phyloP scores from a whole-genome alignment of 23 tunicate species.

The Oikopleura vanhoeffeni region DNA sequence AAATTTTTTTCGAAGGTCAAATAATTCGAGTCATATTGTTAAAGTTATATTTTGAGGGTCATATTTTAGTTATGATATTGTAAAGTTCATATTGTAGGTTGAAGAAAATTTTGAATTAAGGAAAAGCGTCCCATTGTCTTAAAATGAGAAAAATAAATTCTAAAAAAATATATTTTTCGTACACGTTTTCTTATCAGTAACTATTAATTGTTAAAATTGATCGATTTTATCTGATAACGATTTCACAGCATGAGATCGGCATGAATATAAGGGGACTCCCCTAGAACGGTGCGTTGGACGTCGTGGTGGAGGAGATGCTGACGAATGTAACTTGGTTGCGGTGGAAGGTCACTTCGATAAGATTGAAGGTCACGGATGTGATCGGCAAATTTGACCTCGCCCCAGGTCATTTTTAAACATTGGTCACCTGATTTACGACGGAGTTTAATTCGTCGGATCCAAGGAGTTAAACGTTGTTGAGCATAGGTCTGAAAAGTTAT shows the following conservation, averaged over 20 bases:
- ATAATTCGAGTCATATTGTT: too few relatives aligned
- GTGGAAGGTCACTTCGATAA: neutral
- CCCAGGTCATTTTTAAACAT: conserved; percentile 73
- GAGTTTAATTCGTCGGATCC: conserved; percentile 67
- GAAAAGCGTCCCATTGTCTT: neutral
- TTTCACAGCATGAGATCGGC: conserved; percentile 11
- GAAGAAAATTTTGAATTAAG: neutral
- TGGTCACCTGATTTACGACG: conserved; percentile 30
- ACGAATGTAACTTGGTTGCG: conserved; percentile 1
- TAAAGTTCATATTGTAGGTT: too few relatives aligned
- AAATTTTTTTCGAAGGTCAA: too few relatives aligned
- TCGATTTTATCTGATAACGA: too few relatives aligned
- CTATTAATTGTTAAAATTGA: too few relatives aligned
- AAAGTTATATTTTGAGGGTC: too few relatives aligned
- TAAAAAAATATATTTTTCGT: too few relatives aligned
- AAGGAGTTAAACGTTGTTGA: conserved; percentile 27
- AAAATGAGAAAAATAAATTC: too few relatives aligned
- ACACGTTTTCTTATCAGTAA: too few relatives aligned
- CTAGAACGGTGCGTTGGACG: conserved; percentile 13
- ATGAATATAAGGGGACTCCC: conserved; percentile 10
- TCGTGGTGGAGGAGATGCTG: conserved; percentile 6
- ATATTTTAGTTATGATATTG: too few relatives aligned
- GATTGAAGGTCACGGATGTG: conserved; percentile 7
- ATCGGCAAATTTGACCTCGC: conserved; percentile 39
- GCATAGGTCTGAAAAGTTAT: conserved; percentile 33